Conservation (phyloP, 2,797 vertebrate species). For the Rhinichthys osculus region DNA sequence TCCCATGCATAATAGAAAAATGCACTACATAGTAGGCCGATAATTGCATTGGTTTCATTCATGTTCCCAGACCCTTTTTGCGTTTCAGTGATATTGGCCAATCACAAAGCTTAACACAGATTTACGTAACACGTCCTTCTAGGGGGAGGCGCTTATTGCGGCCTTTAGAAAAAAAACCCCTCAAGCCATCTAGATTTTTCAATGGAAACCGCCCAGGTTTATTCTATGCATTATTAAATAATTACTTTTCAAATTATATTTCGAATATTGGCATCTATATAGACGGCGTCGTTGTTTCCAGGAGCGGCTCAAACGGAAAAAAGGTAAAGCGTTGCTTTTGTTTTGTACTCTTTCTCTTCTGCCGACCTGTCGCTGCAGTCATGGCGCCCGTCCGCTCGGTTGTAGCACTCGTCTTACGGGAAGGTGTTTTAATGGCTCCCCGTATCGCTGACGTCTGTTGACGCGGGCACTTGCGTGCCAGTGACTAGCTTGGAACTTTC, state of each 20-base stretch:
- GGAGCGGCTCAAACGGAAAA: slow-evolving; percentile 60
- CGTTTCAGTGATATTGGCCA: slow-evolving; percentile 61
- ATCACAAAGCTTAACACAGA: slow-evolving; percentile 64
- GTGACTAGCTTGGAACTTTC: slow-evolving; percentile 75
- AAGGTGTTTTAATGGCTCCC: slow-evolving; percentile 83
- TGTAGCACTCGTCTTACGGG: slow-evolving; percentile 74
- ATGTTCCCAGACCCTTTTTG: background rate
- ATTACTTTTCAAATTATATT: slow-evolving; percentile 60
- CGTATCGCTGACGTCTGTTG: slow-evolving; percentile 87
- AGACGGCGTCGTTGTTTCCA: slow-evolving; percentile 34
- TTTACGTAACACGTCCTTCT: slow-evolving; percentile 71
- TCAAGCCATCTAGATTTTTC: slow-evolving; percentile 64
- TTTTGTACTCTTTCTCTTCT: background rate
- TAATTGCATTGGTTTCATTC: slow-evolving; percentile 9
- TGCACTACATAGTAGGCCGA: background rate
- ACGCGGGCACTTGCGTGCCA: slow-evolving; percentile 84
- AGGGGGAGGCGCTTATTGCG: slow-evolving; percentile 58
- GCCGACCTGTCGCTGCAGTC: slow-evolving; percentile 19
- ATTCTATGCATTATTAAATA: slow-evolving; percentile 56
- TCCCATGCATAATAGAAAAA: background rate
- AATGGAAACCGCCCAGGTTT: slow-evolving; percentile 68
- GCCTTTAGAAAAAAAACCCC: slow-evolving; percentile 73
- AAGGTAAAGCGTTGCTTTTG: slow-evolving; percentile 47
- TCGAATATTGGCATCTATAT: slow-evolving; percentile 68
- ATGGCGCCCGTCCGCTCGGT: slow-evolving; percentile 78